Percentiles rank a stretch among this genome's conserved stretches.
Conservation (phyloP, 2,797 vertebrate species). For the Ctenosaura bakeri region DNA sequence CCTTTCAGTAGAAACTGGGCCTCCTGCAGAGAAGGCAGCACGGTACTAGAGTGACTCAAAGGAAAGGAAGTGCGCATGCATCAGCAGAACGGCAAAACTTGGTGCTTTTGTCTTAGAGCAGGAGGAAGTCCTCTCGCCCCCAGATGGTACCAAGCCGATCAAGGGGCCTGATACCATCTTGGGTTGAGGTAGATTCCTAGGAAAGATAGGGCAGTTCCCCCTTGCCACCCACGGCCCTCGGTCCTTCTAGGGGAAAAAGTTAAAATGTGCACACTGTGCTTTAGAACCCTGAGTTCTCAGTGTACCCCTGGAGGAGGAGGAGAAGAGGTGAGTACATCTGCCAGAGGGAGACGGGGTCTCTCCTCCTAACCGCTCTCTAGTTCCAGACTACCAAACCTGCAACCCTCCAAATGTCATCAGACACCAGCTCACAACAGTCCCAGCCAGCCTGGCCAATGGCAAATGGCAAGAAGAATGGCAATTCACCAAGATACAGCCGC, state of each 20-base stretch:
- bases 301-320: not conserved
- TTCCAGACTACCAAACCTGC: not conserved
- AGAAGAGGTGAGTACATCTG: no score
- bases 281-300: not conserved
- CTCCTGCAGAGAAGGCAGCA: not conserved
- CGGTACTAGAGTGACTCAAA: not conserved
- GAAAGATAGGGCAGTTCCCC: slow-evolving; percentile 4
- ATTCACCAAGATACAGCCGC: no score
- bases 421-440: not conserved
- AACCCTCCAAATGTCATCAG: not conserved
- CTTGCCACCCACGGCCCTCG: not conserved
- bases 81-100: not conserved
- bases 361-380: no score
- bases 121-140: slow-evolving; percentile 49
- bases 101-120: not conserved
- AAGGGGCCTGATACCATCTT: not conserved
- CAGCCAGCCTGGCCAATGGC: no score
- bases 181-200: slow-evolving; percentile 21
- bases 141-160: not conserved
- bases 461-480: no score
- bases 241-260: not conserved
- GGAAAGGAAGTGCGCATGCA: not conserved
- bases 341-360: not conserved
- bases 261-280: not conserved
- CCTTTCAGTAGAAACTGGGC: not conserved